Evolutionary conservation across 1,140 invertebrate species (phyloP).

Genomic region (Drosophila kepulauana): DNA sequence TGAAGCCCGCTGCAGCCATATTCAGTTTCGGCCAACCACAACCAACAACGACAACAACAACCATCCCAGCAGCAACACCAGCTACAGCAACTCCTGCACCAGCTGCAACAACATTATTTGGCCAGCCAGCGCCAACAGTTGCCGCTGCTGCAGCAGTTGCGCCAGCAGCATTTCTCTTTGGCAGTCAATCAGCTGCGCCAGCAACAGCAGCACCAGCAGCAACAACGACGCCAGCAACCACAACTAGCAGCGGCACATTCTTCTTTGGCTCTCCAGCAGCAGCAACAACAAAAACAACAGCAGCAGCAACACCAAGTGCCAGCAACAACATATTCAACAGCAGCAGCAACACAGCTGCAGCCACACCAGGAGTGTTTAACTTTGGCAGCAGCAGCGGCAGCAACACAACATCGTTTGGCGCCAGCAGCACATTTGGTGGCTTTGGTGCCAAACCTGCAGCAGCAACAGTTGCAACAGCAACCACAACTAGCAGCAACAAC

Average conservation of each 20-base stretch:
- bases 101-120: constrained; percentile 33
- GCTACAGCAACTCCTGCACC: neutral
- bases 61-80: constrained; percentile 1
- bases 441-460: constrained; percentile 41
- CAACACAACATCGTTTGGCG: neutral
- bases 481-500: constrained; percentile 25
- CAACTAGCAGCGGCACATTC: constrained; percentile 2
- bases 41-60: constrained; percentile 15
- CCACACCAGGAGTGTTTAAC: constrained; percentile 24
- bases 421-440: constrained; percentile 3
- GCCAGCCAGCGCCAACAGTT: constrained; percentile 3
- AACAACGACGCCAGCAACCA: constrained; percentile 6
- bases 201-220: constrained; percentile 18
- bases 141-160: constrained; percentile 14
- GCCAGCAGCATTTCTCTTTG: constrained; percentile 31
- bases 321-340: constrained; percentile 3
- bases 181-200: constrained; percentile 23
- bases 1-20: constrained; percentile 6
- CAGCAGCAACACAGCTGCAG: neutral
- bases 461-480: neutral
- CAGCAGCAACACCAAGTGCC: constrained; percentile 3
- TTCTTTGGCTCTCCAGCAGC: constrained; percentile 19
- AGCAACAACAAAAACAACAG: constrained; percentile 3
- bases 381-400: constrained; percentile 39
- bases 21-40: constrained; percentile 29